Evolutionary conservation across 2,888 invertebrate species (phyloP).

Genomic region (Aleiodes testaceus): DNA sequence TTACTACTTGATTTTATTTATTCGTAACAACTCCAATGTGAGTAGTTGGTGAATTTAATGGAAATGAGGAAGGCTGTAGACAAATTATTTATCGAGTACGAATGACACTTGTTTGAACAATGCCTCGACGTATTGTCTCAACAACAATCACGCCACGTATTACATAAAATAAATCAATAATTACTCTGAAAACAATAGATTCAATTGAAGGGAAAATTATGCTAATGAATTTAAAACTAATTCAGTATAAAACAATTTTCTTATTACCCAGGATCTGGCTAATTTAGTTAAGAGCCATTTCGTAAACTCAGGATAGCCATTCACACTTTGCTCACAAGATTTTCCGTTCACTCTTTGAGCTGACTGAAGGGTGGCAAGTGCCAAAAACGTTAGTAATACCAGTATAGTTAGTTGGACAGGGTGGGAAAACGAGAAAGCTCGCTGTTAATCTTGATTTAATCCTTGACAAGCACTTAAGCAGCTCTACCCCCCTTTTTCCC

Average conservation of each 20-base stretch:
- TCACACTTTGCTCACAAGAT: slow-evolving; percentile 30
- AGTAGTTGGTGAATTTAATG: too few species aligned
- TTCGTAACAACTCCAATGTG: neutral
- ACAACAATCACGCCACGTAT: slow-evolving; percentile 15
- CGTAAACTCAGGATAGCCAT: slow-evolving; percentile 52
- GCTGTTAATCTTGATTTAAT: slow-evolving; percentile 72
- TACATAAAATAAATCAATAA: neutral
- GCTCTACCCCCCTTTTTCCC: slow-evolving; percentile 45
- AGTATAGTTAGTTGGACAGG: slow-evolving; percentile 47
- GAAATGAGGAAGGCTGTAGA: neutral
- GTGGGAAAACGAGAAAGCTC: slow-evolving; percentile 64
- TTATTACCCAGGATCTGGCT: slow-evolving; percentile 52
- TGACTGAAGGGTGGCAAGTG: slow-evolving; percentile 51
- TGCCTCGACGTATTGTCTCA: slow-evolving; percentile 44
- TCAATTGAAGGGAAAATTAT: neutral
- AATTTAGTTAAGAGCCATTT: slow-evolving; percentile 61
- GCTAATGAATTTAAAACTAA: neutral
- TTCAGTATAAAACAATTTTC: slow-evolving; percentile 46
- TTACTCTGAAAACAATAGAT: too few species aligned
- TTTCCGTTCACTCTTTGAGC: slow-evolving; percentile 43
- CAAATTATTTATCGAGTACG: slow-evolving; percentile 32
- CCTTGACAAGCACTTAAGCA: slow-evolving; percentile 72
- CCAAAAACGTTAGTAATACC: slow-evolving; percentile 41
- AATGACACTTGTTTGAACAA: slow-evolving; percentile 60
- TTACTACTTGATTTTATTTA: slow-evolving; percentile 9